These are phyloP conservation scores for Copidosoma aretas DNA, from an alignment of 2,888 invertebrate species.

Conservation along the genomic window DNA sequence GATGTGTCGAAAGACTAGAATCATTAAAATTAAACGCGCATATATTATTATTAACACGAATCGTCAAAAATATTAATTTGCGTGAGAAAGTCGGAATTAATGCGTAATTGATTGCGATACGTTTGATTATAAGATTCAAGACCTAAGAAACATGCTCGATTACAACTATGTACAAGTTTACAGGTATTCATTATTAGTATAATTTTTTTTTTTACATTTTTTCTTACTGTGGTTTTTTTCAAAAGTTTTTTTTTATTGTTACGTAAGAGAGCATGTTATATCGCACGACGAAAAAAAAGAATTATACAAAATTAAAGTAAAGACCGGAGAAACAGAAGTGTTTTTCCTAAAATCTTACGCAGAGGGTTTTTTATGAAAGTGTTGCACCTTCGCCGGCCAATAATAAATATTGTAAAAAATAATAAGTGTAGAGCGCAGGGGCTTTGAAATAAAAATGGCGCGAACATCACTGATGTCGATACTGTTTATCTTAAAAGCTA, in stretches of 20 bases:
- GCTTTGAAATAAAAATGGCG: conserved; percentile 43
- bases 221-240: too few species aligned
- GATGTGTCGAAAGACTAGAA: conserved; percentile 60
- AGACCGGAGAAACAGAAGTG: conserved; percentile 31
- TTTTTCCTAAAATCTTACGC: conserved; percentile 35
- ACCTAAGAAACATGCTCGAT: conserved; percentile 31
- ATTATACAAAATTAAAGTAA: conserved; percentile 29
- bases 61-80: conserved; percentile 22
- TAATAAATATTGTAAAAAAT: conserved; percentile 40
- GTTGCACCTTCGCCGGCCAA: conserved; percentile 44
- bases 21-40: conserved; percentile 55
- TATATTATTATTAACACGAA: conserved; percentile 23
- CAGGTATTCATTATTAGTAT: background rate
- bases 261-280: conserved; percentile 28
- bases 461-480: conserved; percentile 44
- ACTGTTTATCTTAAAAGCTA: conserved; percentile 39
- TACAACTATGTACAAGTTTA: conserved; percentile 27
- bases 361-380: conserved; percentile 34
- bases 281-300: conserved; percentile 21
- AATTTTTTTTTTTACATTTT: background rate
- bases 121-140: conserved; percentile 40
- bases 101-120: conserved; percentile 31
- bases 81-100: conserved; percentile 12
- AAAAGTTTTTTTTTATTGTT: too few species aligned
- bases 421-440: conserved; percentile 40